Evolutionary conservation across 2,113 vertebrate genomes (phyloP), one percentile per base, ranked within the genome.

Genomic region (Leucoraja erinaceus): DNA sequence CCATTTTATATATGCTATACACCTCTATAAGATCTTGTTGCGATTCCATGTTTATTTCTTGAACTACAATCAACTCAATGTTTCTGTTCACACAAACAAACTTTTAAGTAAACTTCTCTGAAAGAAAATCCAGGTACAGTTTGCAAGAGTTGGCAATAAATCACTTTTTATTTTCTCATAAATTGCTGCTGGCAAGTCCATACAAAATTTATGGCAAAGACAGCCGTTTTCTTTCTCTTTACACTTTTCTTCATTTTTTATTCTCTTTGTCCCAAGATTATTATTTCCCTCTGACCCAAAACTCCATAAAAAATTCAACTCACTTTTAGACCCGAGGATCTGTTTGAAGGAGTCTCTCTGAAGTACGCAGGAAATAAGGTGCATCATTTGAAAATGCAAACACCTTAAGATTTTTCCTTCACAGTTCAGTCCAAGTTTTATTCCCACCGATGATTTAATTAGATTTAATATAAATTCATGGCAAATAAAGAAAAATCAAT

Each of bases 231-330:
- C 59, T 68, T 33, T 28, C 72, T 47, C 90, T 72, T 91, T 74
- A 70, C 72, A 91, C 20, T 47, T 66, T 22, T 22, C 68, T 47
- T 91, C 90, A 91, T 91, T 38, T 90, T 70, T 38, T 70, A 90
- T 90, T 90, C 88, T 68, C 66, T 90, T 90, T 91, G 90, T 70
- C 38, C 8, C 90, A 70, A 91, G 33, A 74, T 72, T 12, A 72
- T 72, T 91, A 91, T 91, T 91, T 72, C 90, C 31, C 68, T 38
- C 31, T 25, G 90, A 72, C 22, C 68, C 68, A 25, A 28, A 74
- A 91, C 0, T 47, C 33, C 28, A 72, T 91, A 28, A 72, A 91
- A 91, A 74, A 72, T 91, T 72, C 33, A 38, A 72, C 5, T 33
- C 8, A 9, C 68, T 91, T 31, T 72, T 28, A 72, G 38, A 38